Evolutionary conservation across 2,113 vertebrate genomes (phyloP).

Genomic region (Platysteira castanea): DNA sequence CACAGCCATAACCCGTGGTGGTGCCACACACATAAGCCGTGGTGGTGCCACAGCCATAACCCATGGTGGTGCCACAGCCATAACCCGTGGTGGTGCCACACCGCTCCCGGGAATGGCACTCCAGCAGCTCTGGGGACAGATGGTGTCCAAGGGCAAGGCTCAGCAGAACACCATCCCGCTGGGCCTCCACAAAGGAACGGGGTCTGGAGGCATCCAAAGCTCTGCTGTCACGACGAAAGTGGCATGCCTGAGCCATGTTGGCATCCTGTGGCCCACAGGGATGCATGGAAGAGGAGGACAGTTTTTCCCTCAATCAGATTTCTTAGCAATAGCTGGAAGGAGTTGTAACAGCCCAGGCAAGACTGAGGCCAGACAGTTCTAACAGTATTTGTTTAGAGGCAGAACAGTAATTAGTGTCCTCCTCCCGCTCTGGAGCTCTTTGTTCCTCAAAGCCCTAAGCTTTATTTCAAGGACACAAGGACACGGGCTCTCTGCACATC

Average conservation of each 20-base stretch:
- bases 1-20: not conserved
- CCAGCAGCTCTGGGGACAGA: not conserved
- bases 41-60: not conserved
- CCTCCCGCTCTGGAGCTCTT: not conserved
- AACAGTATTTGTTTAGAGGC: not conserved
- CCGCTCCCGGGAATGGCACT: not conserved
- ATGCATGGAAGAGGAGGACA: fast-evolving
- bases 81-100: not conserved
- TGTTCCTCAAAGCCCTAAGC: not conserved
- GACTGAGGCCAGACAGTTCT: not conserved
- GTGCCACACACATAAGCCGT: not conserved
- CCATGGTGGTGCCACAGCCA: not conserved
- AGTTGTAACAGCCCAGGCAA: not conserved
- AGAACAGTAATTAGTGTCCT: not conserved
- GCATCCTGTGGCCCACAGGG: fast-evolving
- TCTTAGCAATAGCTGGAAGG: not conserved
- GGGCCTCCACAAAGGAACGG: not conserved
- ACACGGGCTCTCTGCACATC: not conserved
- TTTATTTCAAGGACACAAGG: not conserved
- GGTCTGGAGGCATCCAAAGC: not conserved
- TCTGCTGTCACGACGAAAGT: not conserved
- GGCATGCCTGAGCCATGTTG: not conserved
- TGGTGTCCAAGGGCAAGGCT: not conserved
- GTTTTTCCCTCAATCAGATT: not conserved
- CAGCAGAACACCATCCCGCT: fast-evolving